phyloP scores from a whole-genome alignment of 1,140 invertebrate genomes.

The Brachionus koreanus region DNA sequence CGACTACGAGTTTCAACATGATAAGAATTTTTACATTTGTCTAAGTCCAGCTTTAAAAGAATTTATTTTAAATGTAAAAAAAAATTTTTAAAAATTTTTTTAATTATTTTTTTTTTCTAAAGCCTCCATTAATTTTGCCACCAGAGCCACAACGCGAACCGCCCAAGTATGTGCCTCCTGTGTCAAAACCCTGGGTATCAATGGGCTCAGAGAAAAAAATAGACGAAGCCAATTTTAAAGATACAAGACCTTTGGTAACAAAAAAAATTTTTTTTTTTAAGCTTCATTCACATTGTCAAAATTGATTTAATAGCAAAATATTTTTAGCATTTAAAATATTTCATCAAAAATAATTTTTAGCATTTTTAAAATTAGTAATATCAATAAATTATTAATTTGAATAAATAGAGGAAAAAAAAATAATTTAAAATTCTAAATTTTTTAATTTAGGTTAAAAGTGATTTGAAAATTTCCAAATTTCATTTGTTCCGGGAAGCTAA shows the following conservation, averaged over 20 bases:
- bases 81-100: neutral
- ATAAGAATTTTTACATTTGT: constrained; percentile 57
- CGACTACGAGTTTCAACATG: constrained; percentile 56
- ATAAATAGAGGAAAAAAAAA: neutral
- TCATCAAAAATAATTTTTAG: too few relatives aligned
- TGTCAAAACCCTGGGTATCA: constrained; percentile 55
- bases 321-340: neutral
- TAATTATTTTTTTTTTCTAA: neutral
- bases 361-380: neutral
- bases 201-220: constrained; percentile 58
- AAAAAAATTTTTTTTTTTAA: neutral
- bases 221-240: constrained; percentile 50
- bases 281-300: too few relatives aligned
- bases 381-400: neutral
- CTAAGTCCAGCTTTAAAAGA: constrained; percentile 46
- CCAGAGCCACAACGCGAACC: constrained; percentile 50
- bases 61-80: constrained; percentile 46
- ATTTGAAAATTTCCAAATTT: constrained; percentile 4
- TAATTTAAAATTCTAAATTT: neutral
- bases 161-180: constrained; percentile 55
- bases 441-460: neutral
- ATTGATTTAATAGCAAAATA: too few relatives aligned
- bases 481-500: neutral
- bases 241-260: constrained; percentile 51
- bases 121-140: constrained; percentile 46